Conservation (phyloP, 2,888 invertebrate genomes). For the Penaeus monodon region DNA sequence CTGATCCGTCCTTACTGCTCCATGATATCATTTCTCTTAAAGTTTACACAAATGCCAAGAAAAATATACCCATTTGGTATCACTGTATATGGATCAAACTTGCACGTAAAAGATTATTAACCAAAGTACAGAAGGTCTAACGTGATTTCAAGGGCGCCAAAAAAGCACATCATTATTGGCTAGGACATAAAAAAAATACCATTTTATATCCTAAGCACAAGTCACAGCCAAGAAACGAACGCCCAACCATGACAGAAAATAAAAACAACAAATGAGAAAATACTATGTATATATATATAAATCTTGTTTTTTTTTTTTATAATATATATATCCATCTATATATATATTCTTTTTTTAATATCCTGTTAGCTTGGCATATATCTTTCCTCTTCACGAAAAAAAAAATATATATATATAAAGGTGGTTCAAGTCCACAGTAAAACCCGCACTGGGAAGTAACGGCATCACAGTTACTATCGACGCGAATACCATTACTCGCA, state of each 20-base stretch:
- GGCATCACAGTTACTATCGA: too few relatives aligned
- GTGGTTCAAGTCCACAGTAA: too few relatives aligned
- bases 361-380: slow-evolving; percentile 38
- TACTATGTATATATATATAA: slow-evolving; percentile 1
- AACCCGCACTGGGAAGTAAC: too few relatives aligned
- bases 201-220: slow-evolving; percentile 32
- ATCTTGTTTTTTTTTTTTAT: background rate
- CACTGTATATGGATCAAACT: slow-evolving; percentile 17
- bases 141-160: background rate
- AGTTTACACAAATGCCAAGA: slow-evolving; percentile 32
- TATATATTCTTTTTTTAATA: background rate
- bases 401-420: background rate
- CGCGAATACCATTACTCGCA: background rate
- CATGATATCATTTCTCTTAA: slow-evolving; percentile 1
- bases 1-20: slow-evolving; percentile 26
- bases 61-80: slow-evolving; percentile 36
- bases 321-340: too few relatives aligned
- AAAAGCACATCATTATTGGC: background rate
- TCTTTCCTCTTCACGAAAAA: slow-evolving; percentile 55
- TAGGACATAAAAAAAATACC: background rate
- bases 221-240: slow-evolving; percentile 59
- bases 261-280: background rate
- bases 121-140: too few relatives aligned
- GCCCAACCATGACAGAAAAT: slow-evolving; percentile 15
- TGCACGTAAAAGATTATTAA: background rate